phyloP scores from a whole-genome alignment of 2,113 vertebrate genomes.

The Crotalus helleri region DNA sequence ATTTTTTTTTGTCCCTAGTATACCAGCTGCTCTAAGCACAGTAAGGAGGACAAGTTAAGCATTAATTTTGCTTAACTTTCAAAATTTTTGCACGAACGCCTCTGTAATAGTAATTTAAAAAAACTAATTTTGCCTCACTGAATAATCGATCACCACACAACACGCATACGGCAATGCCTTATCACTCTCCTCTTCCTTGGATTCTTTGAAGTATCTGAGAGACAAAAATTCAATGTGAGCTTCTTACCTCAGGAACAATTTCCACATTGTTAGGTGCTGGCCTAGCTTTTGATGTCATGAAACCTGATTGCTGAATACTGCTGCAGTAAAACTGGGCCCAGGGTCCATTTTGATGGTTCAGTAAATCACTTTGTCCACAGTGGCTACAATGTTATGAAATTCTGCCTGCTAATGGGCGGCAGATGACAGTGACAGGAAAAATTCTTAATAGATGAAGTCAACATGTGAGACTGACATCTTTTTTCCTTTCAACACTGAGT shows the following conservation, averaged over 20 bases:
- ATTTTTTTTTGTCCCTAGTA: not conserved
- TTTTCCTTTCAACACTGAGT: slow-evolving; percentile 9
- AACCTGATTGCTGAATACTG: slow-evolving; percentile 50
- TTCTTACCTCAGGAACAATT: slow-evolving; percentile 55
- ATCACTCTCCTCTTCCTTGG: slow-evolving; percentile 38
- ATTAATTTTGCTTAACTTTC: not conserved
- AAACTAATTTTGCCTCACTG: slow-evolving; percentile 22
- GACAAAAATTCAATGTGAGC: slow-evolving; percentile 2
- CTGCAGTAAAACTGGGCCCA: slow-evolving; percentile 19
- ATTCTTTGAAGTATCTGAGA: slow-evolving; percentile 37
- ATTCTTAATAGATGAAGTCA: slow-evolving; percentile 31
- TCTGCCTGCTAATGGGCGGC: slow-evolving; percentile 17
- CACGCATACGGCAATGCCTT: slow-evolving; percentile 1
- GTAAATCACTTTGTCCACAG: slow-evolving; percentile 27
- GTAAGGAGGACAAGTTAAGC: not conserved
- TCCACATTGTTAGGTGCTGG: slow-evolving; percentile 40
- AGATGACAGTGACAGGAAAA: slow-evolving; percentile 30
- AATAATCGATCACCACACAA: slow-evolving; percentile 21
- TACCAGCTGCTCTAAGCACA: not conserved
- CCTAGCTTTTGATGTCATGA: slow-evolving; percentile 48
- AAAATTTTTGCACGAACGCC: not conserved
- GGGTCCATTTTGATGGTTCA: slow-evolving; percentile 35
- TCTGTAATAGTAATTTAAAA: slow-evolving; percentile 16
- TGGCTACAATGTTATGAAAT: not conserved
- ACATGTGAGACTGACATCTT: not conserved